Conservation (phyloP, 2,113 vertebrate species). For the Tupaia tana region DNA sequence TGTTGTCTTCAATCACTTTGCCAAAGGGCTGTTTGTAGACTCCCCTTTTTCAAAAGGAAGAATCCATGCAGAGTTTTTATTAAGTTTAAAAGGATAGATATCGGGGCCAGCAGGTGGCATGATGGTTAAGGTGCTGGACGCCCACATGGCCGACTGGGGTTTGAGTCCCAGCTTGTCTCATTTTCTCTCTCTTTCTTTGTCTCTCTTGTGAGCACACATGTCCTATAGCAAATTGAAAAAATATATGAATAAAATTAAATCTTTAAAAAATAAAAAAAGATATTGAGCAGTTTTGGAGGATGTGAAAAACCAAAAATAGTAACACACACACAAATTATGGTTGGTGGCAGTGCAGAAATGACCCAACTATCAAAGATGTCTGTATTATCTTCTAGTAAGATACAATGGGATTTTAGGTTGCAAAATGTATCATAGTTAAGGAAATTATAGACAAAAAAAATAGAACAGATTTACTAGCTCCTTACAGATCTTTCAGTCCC, state of each 20-base stretch:
- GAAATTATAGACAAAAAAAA: background rate
- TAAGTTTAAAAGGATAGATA: background rate
- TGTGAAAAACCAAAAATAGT: background rate
- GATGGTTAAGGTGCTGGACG: too few relatives aligned
- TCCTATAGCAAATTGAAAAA: too few relatives aligned
- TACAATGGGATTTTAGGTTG: background rate
- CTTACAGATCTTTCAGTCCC: background rate
- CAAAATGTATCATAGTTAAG: background rate
- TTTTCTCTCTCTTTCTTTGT: too few relatives aligned
- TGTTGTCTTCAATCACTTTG: too few relatives aligned
- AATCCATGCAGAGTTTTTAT: background rate
- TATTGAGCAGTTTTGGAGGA: background rate
- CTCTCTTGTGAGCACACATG: too few relatives aligned
- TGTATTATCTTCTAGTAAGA: background rate
- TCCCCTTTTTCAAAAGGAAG: background rate
- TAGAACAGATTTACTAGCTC: background rate
- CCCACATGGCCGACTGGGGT: too few relatives aligned
- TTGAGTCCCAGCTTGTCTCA: too few relatives aligned
- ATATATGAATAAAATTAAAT: too few relatives aligned
- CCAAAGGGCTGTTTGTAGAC: too few relatives aligned
- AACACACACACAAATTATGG: background rate
- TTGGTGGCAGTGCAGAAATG: background rate
- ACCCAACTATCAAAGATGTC: background rate
- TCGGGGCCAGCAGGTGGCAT: too few relatives aligned
- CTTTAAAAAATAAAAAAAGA: background rate